Percentiles rank a stretch among this genome's conserved stretches.
These are phyloP conservation scores for Danio choprae DNA, from an alignment of 2,797 vertebrate species.

Conservation along the genomic window DNA sequence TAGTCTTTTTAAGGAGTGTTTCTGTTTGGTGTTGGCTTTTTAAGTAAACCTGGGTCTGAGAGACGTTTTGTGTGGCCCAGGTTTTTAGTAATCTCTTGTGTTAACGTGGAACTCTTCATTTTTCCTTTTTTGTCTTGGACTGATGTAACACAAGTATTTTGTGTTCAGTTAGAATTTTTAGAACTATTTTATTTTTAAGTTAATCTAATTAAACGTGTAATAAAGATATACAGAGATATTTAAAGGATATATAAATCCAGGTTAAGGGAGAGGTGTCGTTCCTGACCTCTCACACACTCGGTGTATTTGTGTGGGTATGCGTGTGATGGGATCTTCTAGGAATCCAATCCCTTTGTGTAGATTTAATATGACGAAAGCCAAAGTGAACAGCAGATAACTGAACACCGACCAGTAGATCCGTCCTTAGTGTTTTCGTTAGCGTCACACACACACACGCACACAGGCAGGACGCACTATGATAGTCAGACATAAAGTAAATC, in stretches of 20 bases:
- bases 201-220: slow-evolving; percentile 55
- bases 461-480: slow-evolving; percentile 13
- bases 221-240: slow-evolving; percentile 60
- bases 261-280: slow-evolving; percentile 52
- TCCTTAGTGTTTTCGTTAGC: slow-evolving; percentile 22
- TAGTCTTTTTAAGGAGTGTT: slow-evolving; percentile 79
- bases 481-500: slow-evolving; percentile 1
- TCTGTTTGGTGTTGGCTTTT: slow-evolving; percentile 65
- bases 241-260: slow-evolving; percentile 58
- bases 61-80: slow-evolving; percentile 61
- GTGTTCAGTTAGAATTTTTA: slow-evolving; percentile 59
- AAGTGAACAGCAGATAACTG: slow-evolving; percentile 29
- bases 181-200: slow-evolving; percentile 68
- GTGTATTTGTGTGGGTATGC: slow-evolving; percentile 23
- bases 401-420: slow-evolving; percentile 33
- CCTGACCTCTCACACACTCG: slow-evolving; percentile 40
- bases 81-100: slow-evolving; percentile 62
- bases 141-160: slow-evolving; percentile 64
- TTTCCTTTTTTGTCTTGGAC: slow-evolving; percentile 67
- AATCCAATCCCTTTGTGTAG: slow-evolving; percentile 14
- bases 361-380: slow-evolving; percentile 32
- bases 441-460: not conserved
- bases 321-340: not conserved
- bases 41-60: slow-evolving; percentile 48
- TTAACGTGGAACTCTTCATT: slow-evolving; percentile 69